phyloP scores from a whole-genome alignment of 2,888 invertebrate genomes.

The Hypolimnas misippus region DNA sequence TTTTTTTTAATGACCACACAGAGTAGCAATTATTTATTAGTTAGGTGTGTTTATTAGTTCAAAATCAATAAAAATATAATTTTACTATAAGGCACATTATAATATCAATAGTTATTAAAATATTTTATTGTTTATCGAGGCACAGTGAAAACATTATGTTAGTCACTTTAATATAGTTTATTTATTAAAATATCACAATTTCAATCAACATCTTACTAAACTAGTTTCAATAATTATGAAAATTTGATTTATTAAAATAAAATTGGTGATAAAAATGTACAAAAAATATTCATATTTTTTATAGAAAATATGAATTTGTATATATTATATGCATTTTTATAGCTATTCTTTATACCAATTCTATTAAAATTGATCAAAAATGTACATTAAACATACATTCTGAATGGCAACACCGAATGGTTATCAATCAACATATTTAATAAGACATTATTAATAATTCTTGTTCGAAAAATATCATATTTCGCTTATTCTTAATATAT shows the following conservation, averaged over 20 bases:
- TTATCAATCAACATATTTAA: neutral
- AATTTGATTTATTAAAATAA: slow-evolving; percentile 1
- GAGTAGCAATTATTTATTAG: no score
- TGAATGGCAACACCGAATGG: neutral
- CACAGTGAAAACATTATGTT: neutral
- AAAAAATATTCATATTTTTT: no score
- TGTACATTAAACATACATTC: neutral
- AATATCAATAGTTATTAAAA: neutral
- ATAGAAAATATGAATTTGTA: no score
- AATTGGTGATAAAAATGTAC: neutral
- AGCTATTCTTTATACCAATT: neutral
- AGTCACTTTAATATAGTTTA: neutral
- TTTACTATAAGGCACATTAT: neutral
- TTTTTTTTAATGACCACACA: no score
- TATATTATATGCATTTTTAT: no score
- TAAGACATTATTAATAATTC: neutral
- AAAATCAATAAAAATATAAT: neutral
- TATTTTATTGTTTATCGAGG: neutral
- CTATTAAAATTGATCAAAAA: neutral
- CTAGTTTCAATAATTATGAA: neutral
- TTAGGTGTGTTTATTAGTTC: no score
- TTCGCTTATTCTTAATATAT: neutral
- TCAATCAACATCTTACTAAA: slow-evolving; percentile 3
- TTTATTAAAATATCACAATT: slow-evolving; percentile 13
- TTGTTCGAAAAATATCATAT: neutral